Base-by-base conservation (phyloP, 2,113 vertebrate species). In the Grallaria varia region DNA sequence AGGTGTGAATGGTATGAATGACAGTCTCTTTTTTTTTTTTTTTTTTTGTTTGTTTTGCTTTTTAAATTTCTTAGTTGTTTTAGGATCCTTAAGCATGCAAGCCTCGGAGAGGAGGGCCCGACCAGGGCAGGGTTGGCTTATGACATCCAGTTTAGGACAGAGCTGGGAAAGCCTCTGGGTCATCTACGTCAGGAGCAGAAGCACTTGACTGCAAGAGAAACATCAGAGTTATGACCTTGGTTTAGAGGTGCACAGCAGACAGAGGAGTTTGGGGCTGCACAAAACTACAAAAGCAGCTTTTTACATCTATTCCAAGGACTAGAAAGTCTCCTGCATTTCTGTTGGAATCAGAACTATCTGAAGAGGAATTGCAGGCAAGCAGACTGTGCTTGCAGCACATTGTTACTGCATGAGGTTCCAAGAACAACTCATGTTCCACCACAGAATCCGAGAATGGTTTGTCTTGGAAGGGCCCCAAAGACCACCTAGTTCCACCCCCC, bases 51-150 rank as follows among this genome's bases (percentile, higher is more conserved):
- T 50, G 30, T 96, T 59, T n/a, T 47, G 77, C 67, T 96, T 95
- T 97, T 96, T 96, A 50, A 97, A 96, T 98, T 98, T 98, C 98
- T 99, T 98, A 98, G 98, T 99, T 97, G 98, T 97, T 90, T 98
- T 99, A 99, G 98, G 98, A 99, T 99, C 99, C 98, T 98, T 99
- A 99, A 99, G 99, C 99, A 99, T 99, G 99, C 99, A 99, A 99
- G 99, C 99, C 98, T 99, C 98, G 98, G 98, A 98, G 98, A 99
- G 98, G 98, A 98, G 98, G 98, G 97, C 98, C 99, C 98, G 63
- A 95, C 94, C 95, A 97, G 98, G 98, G 98, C 98, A 93, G 97
- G 98, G 98, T 97, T 98, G 98, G 98, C 98, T 97, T 98, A 96
- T 98, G 98, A 98, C 97, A 98, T 97, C 97, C 97, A 97, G 96